phyloP scores from a whole-genome alignment of 2,113 vertebrate genomes.

The Prunella himalayana region DNA sequence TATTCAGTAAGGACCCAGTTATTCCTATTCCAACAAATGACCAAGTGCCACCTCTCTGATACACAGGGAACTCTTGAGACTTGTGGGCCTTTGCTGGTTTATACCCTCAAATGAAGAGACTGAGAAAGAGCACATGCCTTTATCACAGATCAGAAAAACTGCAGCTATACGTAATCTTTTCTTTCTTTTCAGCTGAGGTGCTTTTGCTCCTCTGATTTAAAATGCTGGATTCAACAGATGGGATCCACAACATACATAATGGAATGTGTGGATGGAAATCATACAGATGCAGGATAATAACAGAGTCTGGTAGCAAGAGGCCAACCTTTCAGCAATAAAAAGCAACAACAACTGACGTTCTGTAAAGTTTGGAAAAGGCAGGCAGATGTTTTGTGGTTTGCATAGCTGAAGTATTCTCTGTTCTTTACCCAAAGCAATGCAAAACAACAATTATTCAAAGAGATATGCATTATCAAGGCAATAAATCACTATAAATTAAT shows the following conservation, averaged over 20 bases:
- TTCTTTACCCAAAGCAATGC: background rate
- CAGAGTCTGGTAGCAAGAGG: background rate
- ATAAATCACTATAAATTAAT: background rate
- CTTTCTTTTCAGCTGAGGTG: background rate
- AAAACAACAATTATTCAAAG: background rate
- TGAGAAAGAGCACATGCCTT: background rate
- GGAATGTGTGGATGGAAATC: background rate
- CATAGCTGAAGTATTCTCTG: background rate
- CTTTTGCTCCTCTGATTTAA: background rate
- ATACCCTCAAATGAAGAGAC: background rate
- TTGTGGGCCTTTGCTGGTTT: background rate
- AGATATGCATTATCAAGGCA: background rate
- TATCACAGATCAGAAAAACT: background rate
- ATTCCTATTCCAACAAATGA: background rate
- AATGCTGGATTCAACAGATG: background rate
- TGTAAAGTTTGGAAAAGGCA: background rate
- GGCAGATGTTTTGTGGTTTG: background rate
- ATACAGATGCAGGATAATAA: background rate
- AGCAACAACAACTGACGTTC: background rate
- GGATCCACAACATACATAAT: background rate
- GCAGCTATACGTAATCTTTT: fast-evolving
- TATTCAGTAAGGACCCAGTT: background rate
- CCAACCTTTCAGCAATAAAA: background rate
- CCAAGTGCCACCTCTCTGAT: background rate
- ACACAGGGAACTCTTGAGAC: fast-evolving